Evolutionary conservation across 1,140 invertebrate genomes (phyloP).

Genomic region (Drosophila parabipectinata): DNA sequence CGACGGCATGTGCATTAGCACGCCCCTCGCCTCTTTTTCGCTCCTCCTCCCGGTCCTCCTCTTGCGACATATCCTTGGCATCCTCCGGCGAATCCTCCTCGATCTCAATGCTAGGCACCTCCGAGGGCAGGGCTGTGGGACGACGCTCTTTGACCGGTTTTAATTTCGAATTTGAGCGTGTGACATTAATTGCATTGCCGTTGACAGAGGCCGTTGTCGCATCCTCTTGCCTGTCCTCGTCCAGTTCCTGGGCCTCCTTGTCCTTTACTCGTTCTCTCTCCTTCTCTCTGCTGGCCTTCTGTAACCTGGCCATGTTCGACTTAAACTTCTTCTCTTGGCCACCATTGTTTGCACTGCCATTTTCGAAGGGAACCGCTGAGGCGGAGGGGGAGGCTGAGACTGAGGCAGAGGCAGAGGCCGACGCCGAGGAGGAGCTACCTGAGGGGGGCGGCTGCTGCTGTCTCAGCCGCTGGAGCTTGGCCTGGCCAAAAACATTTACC

Average conservation of each 20-base stretch:
- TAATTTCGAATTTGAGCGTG: constrained; percentile 71
- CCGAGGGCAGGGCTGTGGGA: constrained; percentile 71
- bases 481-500: constrained; percentile 66
- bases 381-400: constrained; percentile 17
- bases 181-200: constrained; percentile 75
- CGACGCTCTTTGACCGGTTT: constrained; percentile 80
- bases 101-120: constrained; percentile 57
- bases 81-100: constrained; percentile 12
- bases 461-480: constrained; percentile 63
- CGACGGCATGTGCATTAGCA: constrained; percentile 16
- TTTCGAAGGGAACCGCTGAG: constrained; percentile 36
- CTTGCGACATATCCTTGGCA: neutral
- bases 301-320: constrained; percentile 43
- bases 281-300: constrained; percentile 16
- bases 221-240: constrained; percentile 6
- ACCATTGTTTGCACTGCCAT: constrained; percentile 37
- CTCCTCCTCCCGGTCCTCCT: neutral
- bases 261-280: neutral
- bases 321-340: constrained; percentile 43
- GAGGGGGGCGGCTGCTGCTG: constrained; percentile 26
- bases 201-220: constrained; percentile 27
- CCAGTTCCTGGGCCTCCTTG: neutral
- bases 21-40: neutral
- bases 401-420: neutral
- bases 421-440: neutral